Conservation (phyloP, 2,797 vertebrate genomes). For the Mionectes olivaceus region DNA sequence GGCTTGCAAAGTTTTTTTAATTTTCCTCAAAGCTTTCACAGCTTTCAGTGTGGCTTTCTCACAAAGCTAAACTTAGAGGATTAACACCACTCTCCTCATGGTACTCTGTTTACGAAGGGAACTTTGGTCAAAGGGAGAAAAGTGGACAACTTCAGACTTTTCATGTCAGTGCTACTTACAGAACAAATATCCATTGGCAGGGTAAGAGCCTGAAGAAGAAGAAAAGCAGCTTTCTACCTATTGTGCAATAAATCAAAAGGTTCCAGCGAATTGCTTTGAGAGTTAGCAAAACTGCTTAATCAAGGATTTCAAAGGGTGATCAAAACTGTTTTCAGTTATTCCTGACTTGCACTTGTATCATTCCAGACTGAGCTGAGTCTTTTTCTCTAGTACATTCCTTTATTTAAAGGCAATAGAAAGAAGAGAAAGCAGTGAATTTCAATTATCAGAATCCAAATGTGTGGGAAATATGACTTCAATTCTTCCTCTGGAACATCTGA, state of each 20-base stretch:
- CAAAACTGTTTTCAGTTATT: slow-evolving; percentile 69
- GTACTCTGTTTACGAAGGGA: slow-evolving; percentile 40
- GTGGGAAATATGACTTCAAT: slow-evolving; percentile 58
- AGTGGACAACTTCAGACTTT: slow-evolving; percentile 62
- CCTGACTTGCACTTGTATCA: slow-evolving; percentile 58
- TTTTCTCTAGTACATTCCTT: slow-evolving; percentile 4
- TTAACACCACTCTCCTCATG: neutral
- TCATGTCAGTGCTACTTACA: slow-evolving; percentile 51
- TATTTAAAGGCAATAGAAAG: slow-evolving; percentile 51
- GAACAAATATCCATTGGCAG: slow-evolving; percentile 61
- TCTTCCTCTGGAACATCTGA: slow-evolving; percentile 54
- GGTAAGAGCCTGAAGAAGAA: slow-evolving; percentile 37
- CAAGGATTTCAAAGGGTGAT: slow-evolving; percentile 54
- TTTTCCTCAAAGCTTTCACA: slow-evolving; percentile 11
- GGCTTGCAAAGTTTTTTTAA: neutral
- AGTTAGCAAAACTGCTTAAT: slow-evolving; percentile 61
- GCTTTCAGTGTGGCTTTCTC: slow-evolving; percentile 14
- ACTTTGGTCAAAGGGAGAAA: slow-evolving; percentile 42
- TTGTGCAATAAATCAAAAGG: slow-evolving; percentile 69
- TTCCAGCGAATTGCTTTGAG: slow-evolving; percentile 57
- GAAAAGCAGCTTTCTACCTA: slow-evolving; percentile 69
- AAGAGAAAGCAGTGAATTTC: slow-evolving; percentile 56
- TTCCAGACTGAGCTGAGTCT: slow-evolving; percentile 37
- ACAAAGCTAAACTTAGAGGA: slow-evolving; percentile 18
- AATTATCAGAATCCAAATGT: slow-evolving; percentile 31